Base-by-base conservation (phyloP, 2,797 vertebrate species). In the Galagoides demidoff region DNA sequence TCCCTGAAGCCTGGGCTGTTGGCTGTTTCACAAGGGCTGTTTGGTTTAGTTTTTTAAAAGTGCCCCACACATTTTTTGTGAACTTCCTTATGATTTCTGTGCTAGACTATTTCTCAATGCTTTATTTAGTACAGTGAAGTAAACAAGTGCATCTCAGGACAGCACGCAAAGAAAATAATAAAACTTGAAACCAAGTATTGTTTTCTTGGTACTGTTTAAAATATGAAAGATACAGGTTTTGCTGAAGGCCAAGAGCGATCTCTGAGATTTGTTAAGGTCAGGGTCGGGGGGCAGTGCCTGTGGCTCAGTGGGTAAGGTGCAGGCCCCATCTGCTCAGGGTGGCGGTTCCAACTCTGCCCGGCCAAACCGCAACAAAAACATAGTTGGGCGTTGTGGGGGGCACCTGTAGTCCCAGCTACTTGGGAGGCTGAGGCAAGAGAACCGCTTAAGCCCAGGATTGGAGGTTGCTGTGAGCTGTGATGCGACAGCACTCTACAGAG, bases 51-150 rank as follows among this genome's bases (percentile, higher is more conserved):
- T 90, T 55, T 68, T 82, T 39, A 6, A 23, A 20, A 20, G 20
- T 43, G 17, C 12, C 43, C 19, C 39, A 0, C 76, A 25, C 20
- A 7, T 61, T 34, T 55, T 84, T 39, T 63, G 77, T 27, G 39
- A 39, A 59, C 66, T 96, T 92, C 78, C 71, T 63, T 86, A 25
- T 81, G 92, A 79, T 68, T 83, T 92, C 19, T 49, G 1, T 23
- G 19, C 17, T 31, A 34, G 64, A 82, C 55, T 81, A 2, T 79
- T 92, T 39, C 79, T 74, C 52, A 61, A 23, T 37, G 61, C 91
- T 86, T 52, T 77, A 34, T 86, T 52, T 77, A 34, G 52, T 37
- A 23, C 34, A 19, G 5, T 20, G 81, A 71, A 16, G 14, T 64
- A 84, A 85, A 71, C 68, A 37, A 85, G 29, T n/a, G 23, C 37